Base-by-base conservation (phyloP, 2,797 vertebrate species). In the Oryzias dopingdopingensis region DNA sequence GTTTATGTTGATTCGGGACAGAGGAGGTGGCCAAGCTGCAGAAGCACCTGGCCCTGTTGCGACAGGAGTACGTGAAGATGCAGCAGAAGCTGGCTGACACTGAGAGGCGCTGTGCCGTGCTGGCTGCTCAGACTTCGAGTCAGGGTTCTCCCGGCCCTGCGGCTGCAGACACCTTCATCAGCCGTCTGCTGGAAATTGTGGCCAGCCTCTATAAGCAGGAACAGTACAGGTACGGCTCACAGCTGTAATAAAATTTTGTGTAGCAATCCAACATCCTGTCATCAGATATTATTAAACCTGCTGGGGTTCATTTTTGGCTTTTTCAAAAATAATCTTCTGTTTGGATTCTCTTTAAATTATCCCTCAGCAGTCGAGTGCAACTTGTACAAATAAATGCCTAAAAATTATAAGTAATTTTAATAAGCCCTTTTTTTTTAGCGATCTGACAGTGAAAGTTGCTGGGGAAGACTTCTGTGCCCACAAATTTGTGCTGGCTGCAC, bases 11-110 rank as follows among this genome's bases (percentile, higher is more conserved):
- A 12, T 29, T 42, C 55, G 65, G 46, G 0, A 50, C 93, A 98
- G 97, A 99, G 91, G 97, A 99, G 91, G 97, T 98, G 92, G 93
- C 95, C 91, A 99, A 99, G 92, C 90, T 99, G 92, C 95, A 98
- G 85, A 99, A 98, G 92, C 97, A 99, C 84, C 91, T 99, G 89
- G 88, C 93, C 86, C 94, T 99, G 83, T 94, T 99, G 59, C 92
- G 96, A 77, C 96, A 99, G 91, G 97, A 99, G 86, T 99, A 99
- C 14, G 97, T 99, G 78, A 99, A 97, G 88, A 92, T 99, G 91
- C 97, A 99, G 91, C 96, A 96, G 92, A 97, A 95, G 76, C 80
- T 99, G 65, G 95, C 93, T 0, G 96, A 99, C 77, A 97, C 96
- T 0, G 97, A 99, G 72, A 91, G 95, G 83, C 94, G 90, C 56